These are phyloP conservation scores for Crocodylus rhombifer DNA, from an alignment of 2,797 vertebrate genomes.

Conservation along the genomic window DNA sequence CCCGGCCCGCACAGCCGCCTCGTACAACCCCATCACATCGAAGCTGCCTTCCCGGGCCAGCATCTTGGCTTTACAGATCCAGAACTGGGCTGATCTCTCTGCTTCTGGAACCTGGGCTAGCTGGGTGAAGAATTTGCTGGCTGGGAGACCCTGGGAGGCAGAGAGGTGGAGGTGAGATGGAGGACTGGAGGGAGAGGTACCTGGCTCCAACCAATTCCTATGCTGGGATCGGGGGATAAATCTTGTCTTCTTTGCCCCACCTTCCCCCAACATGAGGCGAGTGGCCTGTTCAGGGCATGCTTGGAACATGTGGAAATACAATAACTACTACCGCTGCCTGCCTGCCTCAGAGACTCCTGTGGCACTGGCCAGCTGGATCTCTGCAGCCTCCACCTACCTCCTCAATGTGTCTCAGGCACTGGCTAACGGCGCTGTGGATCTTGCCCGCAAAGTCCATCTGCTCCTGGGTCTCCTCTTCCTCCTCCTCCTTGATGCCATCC, in stretches of 20 bases:
- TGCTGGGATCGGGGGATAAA: not conserved
- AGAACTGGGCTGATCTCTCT: constrained; percentile 91
- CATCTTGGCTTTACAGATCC: constrained; percentile 90
- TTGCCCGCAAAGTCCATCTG: constrained; percentile 77
- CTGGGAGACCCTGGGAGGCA: constrained; percentile 76
- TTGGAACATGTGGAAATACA: too few relatives aligned
- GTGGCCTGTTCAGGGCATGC: too few relatives aligned
- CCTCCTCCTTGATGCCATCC: constrained; percentile 80
- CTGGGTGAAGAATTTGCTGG: constrained; percentile 30
- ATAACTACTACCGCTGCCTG: not conserved
- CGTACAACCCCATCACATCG: constrained; percentile 86
- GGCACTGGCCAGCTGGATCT: too few relatives aligned
- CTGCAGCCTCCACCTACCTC: constrained; percentile 77
- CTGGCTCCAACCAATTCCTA: not conserved
- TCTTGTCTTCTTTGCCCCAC: too few relatives aligned
- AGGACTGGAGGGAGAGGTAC: too few relatives aligned
- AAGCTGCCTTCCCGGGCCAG: constrained; percentile 84
- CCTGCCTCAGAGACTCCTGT: not conserved
- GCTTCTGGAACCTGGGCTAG: constrained; percentile 86
- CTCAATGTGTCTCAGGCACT: constrained; percentile 86
- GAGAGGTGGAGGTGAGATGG: too few relatives aligned
- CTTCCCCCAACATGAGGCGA: too few relatives aligned
- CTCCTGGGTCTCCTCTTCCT: constrained; percentile 81
- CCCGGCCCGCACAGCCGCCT: constrained; percentile 86
- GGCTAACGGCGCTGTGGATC: constrained; percentile 81